Base-by-base conservation (phyloP, 2,888 invertebrate species). In the Drosophila paucipuncta region DNA sequence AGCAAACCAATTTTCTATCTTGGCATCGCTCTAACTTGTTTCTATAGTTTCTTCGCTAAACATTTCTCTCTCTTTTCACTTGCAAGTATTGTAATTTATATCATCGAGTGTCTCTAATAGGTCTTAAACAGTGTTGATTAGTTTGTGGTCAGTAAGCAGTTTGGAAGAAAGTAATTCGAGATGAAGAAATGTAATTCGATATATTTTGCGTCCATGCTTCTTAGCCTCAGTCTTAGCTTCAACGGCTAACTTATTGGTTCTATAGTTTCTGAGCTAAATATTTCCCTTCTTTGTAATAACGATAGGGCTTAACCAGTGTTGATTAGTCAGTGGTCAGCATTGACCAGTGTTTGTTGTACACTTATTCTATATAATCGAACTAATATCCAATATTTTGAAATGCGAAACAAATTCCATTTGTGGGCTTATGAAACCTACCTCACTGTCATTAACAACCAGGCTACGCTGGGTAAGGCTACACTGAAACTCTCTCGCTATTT, bases 401-500 rank as follows among this genome's bases (percentile, higher is more conserved):
- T 22, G 47, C 47, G 2, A 7, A 7, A 4, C 43, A 13, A 43
- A 43, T 43, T 43, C 13, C 3, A 22, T 18, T 50, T 30, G 10
- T 30, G 28, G 25, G 0, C 10, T 39, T n/a, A 4, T 16, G 4
- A 22, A 62, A n/a, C 31, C 35, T 43, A 41, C 33, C 65, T 64
- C 61, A 61, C 16, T 39, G n/a, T 25, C 22, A 25, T 25, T 13
- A 16, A 16, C 22, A 2, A n/a, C 39, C 16, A 0, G 25, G n/a
- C n/a, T n/a, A n/a, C n/a, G 13, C 18, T 47, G 3, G 3, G 47
- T 47, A 47, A 47, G 31, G 47, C 28, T 68, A 18, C 18, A 25
- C 55, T 55, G 31, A 22, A 28, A 10, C 37, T 39, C 31, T 35
- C 47, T 47, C 57, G 11, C 58, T 74, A 67, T 67, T 68, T 68